Evolutionary conservation across 2,113 vertebrate species (phyloP).

Genomic region (Mormyrus iriodes): DNA sequence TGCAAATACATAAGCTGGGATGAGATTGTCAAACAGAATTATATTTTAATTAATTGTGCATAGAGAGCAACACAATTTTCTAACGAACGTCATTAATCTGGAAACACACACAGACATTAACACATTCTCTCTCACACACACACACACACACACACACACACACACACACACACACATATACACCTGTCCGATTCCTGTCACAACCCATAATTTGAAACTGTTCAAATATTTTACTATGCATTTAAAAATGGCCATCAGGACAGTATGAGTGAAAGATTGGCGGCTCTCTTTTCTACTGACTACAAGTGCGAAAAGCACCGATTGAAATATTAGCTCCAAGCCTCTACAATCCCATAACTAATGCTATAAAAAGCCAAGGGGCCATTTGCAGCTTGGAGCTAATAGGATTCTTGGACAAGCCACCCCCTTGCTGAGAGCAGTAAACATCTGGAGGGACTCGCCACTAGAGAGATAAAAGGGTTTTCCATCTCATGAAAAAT

Average conservation of each 20-base stretch:
- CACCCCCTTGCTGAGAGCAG: too few species aligned
- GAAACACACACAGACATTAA: neutral
- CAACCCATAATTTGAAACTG: neutral
- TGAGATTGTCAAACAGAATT: neutral
- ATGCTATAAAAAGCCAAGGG: neutral
- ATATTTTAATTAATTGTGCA: neutral
- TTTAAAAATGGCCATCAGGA: neutral
- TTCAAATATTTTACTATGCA: neutral
- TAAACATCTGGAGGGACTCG: neutral
- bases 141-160: neutral
- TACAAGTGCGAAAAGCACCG: neutral
- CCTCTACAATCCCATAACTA: neutral
- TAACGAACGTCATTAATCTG: neutral
- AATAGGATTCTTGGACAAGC: constrained; percentile 4
- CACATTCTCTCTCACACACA: too few species aligned
- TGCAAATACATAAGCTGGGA: neutral
- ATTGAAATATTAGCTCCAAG: neutral
- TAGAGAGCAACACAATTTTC: neutral
- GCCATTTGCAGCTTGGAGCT: neutral
- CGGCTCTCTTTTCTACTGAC: neutral
- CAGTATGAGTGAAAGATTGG: neutral
- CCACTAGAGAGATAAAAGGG: neutral
- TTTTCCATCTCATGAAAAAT: neutral
- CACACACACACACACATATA: neutral
- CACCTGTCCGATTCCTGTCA: neutral